Conservation (phyloP, 2,113 vertebrate species). For the Elgaria multicarinata region DNA sequence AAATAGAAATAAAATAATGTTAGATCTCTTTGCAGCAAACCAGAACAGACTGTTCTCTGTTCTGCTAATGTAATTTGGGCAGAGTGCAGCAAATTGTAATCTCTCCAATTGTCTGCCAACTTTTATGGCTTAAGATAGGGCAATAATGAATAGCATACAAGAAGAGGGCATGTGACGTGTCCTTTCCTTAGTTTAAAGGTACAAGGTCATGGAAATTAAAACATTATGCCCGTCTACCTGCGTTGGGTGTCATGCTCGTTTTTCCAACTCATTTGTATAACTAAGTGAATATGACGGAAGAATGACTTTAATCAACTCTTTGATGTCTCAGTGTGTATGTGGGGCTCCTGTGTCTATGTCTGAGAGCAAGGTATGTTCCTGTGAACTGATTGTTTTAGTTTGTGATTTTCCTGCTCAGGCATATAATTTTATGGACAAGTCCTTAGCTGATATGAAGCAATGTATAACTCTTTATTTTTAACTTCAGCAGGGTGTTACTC, state of each 20-base stretch:
- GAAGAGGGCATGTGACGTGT: constrained; percentile 59
- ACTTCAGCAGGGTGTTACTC: constrained; percentile 18
- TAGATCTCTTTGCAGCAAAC: constrained; percentile 31
- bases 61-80: constrained; percentile 37
- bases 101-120: constrained; percentile 58
- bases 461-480: neutral
- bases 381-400: constrained; percentile 40
- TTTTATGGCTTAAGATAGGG: constrained; percentile 72
- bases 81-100: constrained; percentile 48
- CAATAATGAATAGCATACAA: constrained; percentile 65
- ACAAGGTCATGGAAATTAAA: constrained; percentile 63
- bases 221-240: constrained; percentile 49
- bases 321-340: constrained; percentile 85
- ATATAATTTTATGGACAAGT: neutral
- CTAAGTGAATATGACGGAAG: constrained; percentile 8
- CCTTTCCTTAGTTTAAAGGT: constrained; percentile 68
- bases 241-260: constrained; percentile 4
- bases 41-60: constrained; percentile 30
- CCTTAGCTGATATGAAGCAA: neutral
- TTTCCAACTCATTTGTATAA: constrained; percentile 31
- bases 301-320: constrained; percentile 75
- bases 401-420: neutral
- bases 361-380: constrained; percentile 79
- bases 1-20: constrained; percentile 27
- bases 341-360: constrained; percentile 69